Base-by-base conservation (phyloP, 2,888 invertebrate genomes). In the Catocala fraxini region DNA sequence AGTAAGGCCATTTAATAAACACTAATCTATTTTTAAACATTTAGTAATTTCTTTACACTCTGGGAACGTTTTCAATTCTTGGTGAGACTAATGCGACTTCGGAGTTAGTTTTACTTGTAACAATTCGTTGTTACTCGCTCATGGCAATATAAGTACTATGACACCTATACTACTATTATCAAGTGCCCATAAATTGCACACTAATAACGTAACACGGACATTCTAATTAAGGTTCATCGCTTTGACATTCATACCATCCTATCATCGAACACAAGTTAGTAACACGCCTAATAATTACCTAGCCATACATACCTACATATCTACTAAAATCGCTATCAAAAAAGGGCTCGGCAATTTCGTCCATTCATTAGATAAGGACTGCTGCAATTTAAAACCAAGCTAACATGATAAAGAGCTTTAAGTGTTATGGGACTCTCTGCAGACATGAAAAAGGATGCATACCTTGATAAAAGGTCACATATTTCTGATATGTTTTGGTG, bases 1-100 rank as follows among this genome's bases (percentile, higher is more conserved):
- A 93, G 94, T 94, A 94, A 94, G 94, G 94, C 93, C 93, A 92
- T 93, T 88, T 92, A 93, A 92, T 93, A 93, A 93, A 94, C 93
- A 93, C 92, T 93, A 93, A 93, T 93, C 94, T 94, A 94, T 94
- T 94, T 94, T 89, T 94, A 94, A 94, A 93, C 93, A 87, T 93
- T 93, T 89, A 92, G 94, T 94, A 94, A 94, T 93, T 93, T 91
- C 92, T 90, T 85, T 92, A 92, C 88, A 89, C 91, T 89, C 89
- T 91, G 93, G 93, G 92, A 90, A 87, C 92, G 86, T 87, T 90
- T 90, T 89, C 83, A 87, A 89, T 84, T 88, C 86, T 89, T 87
- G 93, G 92, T 93, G 92, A 93, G 93, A 91, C 87, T 92, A 90
- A 90, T 91, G 88, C 84, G 87, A 90, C 85, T 88, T 87, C 83